Base-by-base conservation (phyloP, 2,888 invertebrate species). In the Herminia tarsipennalis region DNA sequence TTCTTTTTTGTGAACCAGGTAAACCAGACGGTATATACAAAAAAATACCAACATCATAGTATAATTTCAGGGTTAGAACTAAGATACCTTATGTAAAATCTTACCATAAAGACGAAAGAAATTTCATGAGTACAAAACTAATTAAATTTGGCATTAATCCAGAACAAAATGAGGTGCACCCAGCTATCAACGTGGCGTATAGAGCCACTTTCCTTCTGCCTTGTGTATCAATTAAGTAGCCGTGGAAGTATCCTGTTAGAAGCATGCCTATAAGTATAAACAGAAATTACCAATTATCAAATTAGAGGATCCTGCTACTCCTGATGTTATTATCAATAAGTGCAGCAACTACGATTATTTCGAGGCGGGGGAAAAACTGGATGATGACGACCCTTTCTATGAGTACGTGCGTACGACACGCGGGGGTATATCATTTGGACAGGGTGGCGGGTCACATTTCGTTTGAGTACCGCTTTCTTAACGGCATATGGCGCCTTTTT, bases 191-290 rank as follows among this genome's bases (percentile, higher is more conserved):
- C 10, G 30, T 5, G 8, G 39, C 17, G n/a, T n/a, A 17, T 2
- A 39, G 10, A 5, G 29, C 22, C 22, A 17, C 16, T 9, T 16
- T 30, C 30, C n/a, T 30, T 8, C 96, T 89, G 0, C 96, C 95
- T 56, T 91, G 57, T 0, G 92, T 92, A 70, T 96, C 96, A 0
- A 95, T 94, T 35, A 95, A 73, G 4, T 94, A 89, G 3, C 95
- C 95, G 94, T 95, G 95, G 3, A 94, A 16, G n/a, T 22, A 30
- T n/a, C 17, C 6, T 2, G 39, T 39, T n/a, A 39, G 3, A 3
- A 39, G 6, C 12, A 39, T 30, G 10, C 30, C 39, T 39, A 6
- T 16, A 24, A 30, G 9, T 2, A 20, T 25, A 8, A 16, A 16
- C 14, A 14, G 16, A 1, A 3, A 13, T 4, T 10, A 3, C 2